These are phyloP conservation scores for Synanthedon formicaeformis DNA, from an alignment of 2,888 invertebrate species.

Conservation along the genomic window DNA sequence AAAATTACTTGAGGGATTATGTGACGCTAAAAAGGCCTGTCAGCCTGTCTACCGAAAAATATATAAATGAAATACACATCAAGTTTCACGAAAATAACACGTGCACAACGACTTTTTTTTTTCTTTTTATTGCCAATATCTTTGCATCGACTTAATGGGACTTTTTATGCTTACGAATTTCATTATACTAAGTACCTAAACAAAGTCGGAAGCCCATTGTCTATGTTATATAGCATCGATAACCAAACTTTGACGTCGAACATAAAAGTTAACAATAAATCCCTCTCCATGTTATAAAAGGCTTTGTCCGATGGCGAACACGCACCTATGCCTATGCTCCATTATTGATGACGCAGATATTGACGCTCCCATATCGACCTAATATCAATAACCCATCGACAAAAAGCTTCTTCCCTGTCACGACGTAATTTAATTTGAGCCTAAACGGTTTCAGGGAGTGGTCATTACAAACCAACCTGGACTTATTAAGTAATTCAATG, in stretches of 20 bases:
- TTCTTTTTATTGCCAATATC: too few species aligned
- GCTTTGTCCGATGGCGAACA: slow-evolving; percentile 30
- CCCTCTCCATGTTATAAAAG: slow-evolving; percentile 19
- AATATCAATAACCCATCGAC: slow-evolving; percentile 65
- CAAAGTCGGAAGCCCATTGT: not conserved
- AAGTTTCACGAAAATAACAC: too few species aligned
- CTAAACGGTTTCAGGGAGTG: slow-evolving; percentile 46
- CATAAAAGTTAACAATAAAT: slow-evolving; percentile 19
- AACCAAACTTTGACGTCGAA: not conserved
- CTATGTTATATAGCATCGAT: not conserved
- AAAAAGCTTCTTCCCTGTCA: slow-evolving; percentile 49
- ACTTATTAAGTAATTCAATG: not conserved
- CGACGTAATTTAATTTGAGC: slow-evolving; percentile 59
- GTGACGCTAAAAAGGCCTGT: too few species aligned
- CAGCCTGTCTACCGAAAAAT: too few species aligned
- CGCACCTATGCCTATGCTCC: slow-evolving; percentile 23
- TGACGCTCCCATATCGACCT: slow-evolving; percentile 48
- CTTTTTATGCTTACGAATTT: not conserved
- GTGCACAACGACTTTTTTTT: too few species aligned
- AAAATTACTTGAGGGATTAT: too few species aligned
- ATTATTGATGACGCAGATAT: slow-evolving; percentile 48
- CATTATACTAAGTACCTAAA: not conserved
- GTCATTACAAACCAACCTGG: slow-evolving; percentile 16
- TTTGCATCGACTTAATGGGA: not conserved
- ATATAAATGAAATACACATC: too few species aligned